Base-by-base conservation (phyloP, 2,113 vertebrate species). In the Phalacrocorax pelagicus region DNA sequence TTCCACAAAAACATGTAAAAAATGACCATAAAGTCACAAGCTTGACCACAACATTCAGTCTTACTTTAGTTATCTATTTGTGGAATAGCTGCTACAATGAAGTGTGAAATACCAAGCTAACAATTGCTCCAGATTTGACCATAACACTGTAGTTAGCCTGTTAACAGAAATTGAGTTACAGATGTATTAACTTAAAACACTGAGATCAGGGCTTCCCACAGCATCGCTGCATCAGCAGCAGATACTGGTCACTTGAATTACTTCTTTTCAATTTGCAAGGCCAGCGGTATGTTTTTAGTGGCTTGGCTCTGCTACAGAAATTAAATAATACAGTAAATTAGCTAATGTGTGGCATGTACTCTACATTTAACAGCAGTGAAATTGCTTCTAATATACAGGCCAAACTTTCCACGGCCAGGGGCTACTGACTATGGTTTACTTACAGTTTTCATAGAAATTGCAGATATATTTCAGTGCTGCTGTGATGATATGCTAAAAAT, bases 31-130 rank as follows among this genome's bases (percentile, higher is more conserved):
- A 51, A 29, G 5, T 59, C 14, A 67, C 7, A 27, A 46, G 17
- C 67, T 7, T 3, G 0, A 77, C n/a, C 10, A 47, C 9, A 36
- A 30, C 0, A 2, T 51, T 71, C 6, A 47, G 21, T 47, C 57
- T 63, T 81, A 49, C 15, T 58, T 7, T 59, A 81, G 11, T 15
- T 54, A 30, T 17, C 19, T 81, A 5, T 49, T 71, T 81, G 18
- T 75, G 61, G 36, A 87, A 81, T 16, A 78, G 15, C 12, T 66
- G 36, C 17, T 81, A 67, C 29, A 93, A 32, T 27, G 17, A 78
- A 51, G 3, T 19, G 17, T 82, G 57, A 87, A 75, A 79, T 55
- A 51, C 20, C 47, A 20, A 75, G 6, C 24, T 67, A 85, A n/a
- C 10, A 58, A 34, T 6, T 66, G 19, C 4, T 83, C 18, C 27